Percentiles rank a stretch among this genome's conserved stretches.
phyloP scores from a whole-genome alignment of 2,888 invertebrate species.

The Sycophila texana region DNA sequence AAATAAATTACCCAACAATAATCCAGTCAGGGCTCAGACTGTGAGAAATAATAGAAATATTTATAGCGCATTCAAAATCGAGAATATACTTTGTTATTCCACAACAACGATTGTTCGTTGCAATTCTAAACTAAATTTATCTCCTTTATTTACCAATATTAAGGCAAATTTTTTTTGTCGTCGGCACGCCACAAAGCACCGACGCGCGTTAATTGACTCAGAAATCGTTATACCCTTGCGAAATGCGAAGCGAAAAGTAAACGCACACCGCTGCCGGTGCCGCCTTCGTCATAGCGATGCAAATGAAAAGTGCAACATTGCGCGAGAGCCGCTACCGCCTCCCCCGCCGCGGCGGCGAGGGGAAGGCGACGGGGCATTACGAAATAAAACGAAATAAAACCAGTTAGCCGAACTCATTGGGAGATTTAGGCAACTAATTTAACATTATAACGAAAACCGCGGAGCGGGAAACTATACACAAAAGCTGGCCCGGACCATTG shows the following conservation, averaged over 20 bases:
- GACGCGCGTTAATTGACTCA: neutral
- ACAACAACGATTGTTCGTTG: too few species aligned
- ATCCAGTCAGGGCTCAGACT: too few species aligned
- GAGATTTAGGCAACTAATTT: constrained; percentile 25
- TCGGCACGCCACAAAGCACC: neutral
- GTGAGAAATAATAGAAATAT: too few species aligned
- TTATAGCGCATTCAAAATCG: too few species aligned
- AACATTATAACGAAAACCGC: constrained; percentile 14
- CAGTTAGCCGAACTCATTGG: constrained; percentile 25
- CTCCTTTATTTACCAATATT: too few species aligned
- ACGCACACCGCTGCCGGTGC: neutral
- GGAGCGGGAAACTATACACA: neutral
- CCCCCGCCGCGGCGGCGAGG: neutral
- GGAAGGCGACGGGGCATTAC: neutral
- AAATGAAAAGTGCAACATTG: too few species aligned
- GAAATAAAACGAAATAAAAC: constrained; percentile 27
- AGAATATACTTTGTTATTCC: too few species aligned
- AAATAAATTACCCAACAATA: too few species aligned
- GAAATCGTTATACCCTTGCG: too few species aligned
- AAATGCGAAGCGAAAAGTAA: neutral
- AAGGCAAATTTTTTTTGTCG: too few species aligned
- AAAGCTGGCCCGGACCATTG: neutral
- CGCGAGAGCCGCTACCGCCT: too few species aligned
- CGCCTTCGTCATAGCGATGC: neutral
- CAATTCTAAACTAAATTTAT: too few species aligned